Percentiles rank a stretch among this genome's conserved stretches.
These are phyloP conservation scores for Prunella strophiata DNA, from an alignment of 2,797 vertebrate species.

Conservation along the genomic window DNA sequence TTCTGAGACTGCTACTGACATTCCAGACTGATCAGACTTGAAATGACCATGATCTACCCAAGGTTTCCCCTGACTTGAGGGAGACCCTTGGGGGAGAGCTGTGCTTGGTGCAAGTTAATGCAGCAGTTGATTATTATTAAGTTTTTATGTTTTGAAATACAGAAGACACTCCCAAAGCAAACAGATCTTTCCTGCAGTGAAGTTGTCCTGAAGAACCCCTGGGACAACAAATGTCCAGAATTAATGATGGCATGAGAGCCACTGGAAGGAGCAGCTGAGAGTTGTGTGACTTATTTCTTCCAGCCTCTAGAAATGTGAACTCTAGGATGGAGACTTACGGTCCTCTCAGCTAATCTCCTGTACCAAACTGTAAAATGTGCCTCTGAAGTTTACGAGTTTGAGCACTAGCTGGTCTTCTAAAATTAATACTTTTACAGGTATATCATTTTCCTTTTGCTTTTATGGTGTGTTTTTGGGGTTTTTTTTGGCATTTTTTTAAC, in stretches of 20 bases:
- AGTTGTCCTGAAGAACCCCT: background rate
- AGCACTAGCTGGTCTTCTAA: background rate
- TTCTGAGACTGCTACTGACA: fast-evolving
- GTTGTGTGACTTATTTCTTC: background rate
- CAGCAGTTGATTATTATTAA: background rate
- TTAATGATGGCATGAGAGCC: background rate
- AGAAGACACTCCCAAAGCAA: background rate
- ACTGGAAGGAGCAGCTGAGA: background rate
- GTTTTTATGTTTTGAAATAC: background rate
- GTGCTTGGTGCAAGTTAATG: background rate
- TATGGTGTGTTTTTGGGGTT: background rate
- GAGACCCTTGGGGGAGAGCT: background rate
- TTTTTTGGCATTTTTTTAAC: background rate
- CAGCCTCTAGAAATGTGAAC: background rate
- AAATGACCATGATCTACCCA: background rate
- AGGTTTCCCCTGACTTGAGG: background rate
- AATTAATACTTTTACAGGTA: background rate
- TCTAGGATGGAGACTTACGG: background rate
- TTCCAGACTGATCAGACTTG: background rate
- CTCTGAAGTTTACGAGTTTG: background rate
- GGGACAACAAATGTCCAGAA: background rate
- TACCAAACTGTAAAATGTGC: background rate
- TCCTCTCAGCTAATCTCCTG: background rate
- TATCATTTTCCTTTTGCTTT: background rate
- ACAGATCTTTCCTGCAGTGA: background rate